Base-by-base conservation (phyloP, 2,888 invertebrate species). In the Leptarthrus brevirostris region DNA sequence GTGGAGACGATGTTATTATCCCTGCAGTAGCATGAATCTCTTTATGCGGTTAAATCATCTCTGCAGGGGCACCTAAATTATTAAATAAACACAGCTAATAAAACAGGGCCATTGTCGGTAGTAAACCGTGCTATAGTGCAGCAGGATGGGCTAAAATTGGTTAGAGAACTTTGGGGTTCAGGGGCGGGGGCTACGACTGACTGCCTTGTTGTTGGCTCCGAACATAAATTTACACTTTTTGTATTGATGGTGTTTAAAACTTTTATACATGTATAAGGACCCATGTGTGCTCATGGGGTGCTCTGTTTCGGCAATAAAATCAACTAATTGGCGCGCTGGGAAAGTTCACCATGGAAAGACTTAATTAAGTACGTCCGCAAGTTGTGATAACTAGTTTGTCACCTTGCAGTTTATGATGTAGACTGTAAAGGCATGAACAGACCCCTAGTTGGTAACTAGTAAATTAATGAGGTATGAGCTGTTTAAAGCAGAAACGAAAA, bases 1-100 rank as follows among this genome's bases (percentile, higher is more conserved):
- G n/a, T 47, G 20, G 18, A 18, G 3, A 8, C 24, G 20, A 73
- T 73, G 30, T 76, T 76, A 76, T 74, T 73, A 76, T 71, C 66
- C 61, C 76, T 76, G 76, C 76, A 76, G 74, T 73, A 30, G 54
- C 71, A 69, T 73, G 73, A 76, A 76, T 76, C 76, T 74, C 73
- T 74, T 76, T 74, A 74, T 73, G 73, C 71, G 76, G 76, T 74
- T 73, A 76, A 74, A 76, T 74, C 76, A 76, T 76, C 74, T 76
- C 76, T 76, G 74, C 76, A 76, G 76, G 76, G 73, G 71, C 64
- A 73, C 56, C 66, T 74, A 76, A 74, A 76, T 76, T 76, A 76
- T 73, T 76, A 76, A 76, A 74, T 76, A 73, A 74, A 76, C 73
- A 74, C 71, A 73, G 64, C 71, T 74, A 74, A 76, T 74, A 74